Evolutionary conservation across 2,888 invertebrate species (phyloP).

Genomic region (Blera fallax): DNA sequence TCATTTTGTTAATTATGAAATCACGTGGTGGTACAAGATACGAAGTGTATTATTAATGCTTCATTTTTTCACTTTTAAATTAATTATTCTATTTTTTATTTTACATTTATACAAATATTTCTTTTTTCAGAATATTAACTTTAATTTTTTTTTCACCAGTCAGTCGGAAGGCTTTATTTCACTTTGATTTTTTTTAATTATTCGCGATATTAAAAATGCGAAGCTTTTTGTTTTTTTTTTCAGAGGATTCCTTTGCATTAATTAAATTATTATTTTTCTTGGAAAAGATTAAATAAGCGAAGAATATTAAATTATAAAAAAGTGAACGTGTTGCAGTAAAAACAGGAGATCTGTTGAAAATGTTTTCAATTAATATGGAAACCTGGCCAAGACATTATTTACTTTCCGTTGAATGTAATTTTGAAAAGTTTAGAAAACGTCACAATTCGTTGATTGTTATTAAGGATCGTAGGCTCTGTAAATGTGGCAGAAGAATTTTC

Average conservation of each 20-base stretch:
- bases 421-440: no score
- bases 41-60: slow-evolving; percentile 72
- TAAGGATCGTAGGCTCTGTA: no score
- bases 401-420: no score
- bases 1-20: slow-evolving; percentile 74
- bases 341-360: neutral
- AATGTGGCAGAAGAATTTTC: neutral
- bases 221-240: slow-evolving; percentile 28
- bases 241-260: slow-evolving; percentile 33
- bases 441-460: no score
- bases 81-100: slow-evolving; percentile 62
- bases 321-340: neutral
- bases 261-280: neutral
- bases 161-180: slow-evolving; percentile 73
- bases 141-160: slow-evolving; percentile 56
- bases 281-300: neutral
- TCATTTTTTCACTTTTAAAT: slow-evolving; percentile 52
- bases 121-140: slow-evolving; percentile 15
- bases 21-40: slow-evolving; percentile 76
- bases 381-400: no score
- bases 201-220: slow-evolving; percentile 41
- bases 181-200: slow-evolving; percentile 40
- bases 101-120: slow-evolving; percentile 70
- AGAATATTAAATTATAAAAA: neutral
- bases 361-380: neutral